Conservation (phyloP, 2,797 vertebrate species). For the Acrossocheilus wenchowensis region DNA sequence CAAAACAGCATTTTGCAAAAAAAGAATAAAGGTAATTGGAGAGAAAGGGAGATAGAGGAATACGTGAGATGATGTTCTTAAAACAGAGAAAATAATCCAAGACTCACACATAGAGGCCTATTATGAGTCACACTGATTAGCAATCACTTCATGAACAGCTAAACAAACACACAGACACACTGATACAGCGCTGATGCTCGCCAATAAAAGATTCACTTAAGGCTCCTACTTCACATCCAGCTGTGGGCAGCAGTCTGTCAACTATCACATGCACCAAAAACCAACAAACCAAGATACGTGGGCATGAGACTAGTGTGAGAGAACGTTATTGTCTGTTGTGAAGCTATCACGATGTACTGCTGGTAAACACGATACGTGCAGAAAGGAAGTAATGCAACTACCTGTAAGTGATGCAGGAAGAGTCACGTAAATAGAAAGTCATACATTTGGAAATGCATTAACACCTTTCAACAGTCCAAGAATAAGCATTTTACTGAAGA, state of each 20-base stretch:
- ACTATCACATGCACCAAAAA: not conserved
- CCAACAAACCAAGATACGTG: constrained; percentile 9
- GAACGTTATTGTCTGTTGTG: not conserved
- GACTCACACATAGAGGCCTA: not conserved
- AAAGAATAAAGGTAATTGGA: not conserved
- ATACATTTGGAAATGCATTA: not conserved
- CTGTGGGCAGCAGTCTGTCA: constrained; percentile 11
- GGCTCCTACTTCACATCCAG: not conserved
- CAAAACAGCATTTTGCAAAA: not conserved
- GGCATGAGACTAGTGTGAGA: not conserved
- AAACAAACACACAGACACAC: constrained; percentile 14
- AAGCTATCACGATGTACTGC: not conserved
- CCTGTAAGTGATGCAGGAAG: not conserved
- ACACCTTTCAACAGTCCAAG: not conserved
- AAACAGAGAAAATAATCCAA: not conserved
- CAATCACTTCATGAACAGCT: constrained; percentile 16
- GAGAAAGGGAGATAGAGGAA: not conserved
- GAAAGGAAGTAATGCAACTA: not conserved
- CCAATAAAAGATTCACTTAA: constrained; percentile 18
- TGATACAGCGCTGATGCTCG: not conserved
- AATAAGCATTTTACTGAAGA: not conserved
- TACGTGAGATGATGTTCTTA: not conserved
- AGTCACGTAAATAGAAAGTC: not conserved
- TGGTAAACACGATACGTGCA: not conserved
- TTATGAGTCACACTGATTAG: constrained; percentile 18